A percentile compares a stretch with the other conserved stretches of the same genome.
Conservation (phyloP, 2,888 invertebrate genomes). For the Dolichomitus sp. region DNA sequence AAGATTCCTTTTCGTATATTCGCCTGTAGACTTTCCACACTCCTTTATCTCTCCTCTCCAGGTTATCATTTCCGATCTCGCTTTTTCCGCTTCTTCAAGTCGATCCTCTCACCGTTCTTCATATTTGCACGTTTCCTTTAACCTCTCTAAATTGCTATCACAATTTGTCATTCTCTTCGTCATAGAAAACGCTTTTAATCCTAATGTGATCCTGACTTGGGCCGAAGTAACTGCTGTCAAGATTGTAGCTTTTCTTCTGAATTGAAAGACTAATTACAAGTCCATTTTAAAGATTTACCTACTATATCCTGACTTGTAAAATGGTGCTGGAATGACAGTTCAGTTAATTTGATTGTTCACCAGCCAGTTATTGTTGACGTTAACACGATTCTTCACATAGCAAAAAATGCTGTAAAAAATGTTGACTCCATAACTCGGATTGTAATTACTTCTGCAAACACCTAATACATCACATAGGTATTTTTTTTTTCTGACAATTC, state of each 20-base stretch:
- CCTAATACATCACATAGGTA: not conserved
- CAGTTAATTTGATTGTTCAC: too few relatives aligned
- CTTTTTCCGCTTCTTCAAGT: constrained; percentile 33
- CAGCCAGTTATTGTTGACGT: too few relatives aligned
- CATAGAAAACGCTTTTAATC: not conserved
- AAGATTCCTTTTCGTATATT: constrained; percentile 59
- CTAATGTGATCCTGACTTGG: not conserved
- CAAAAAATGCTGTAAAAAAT: too few relatives aligned
- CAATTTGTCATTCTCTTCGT: constrained; percentile 14
- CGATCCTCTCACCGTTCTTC: constrained; percentile 28
- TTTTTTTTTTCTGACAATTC: not conserved
- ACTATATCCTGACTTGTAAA: too few relatives aligned
- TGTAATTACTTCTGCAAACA: too few relatives aligned
- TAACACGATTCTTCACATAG: too few relatives aligned
- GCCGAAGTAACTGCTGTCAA: not conserved
- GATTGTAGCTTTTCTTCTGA: not conserved
- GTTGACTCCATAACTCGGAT: too few relatives aligned
- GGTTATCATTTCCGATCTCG: constrained; percentile 58
- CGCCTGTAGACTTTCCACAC: constrained; percentile 66
- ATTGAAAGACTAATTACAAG: too few relatives aligned
- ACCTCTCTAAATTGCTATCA: constrained; percentile 20
- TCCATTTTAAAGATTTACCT: too few relatives aligned
- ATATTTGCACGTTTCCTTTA: constrained; percentile 22
- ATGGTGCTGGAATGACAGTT: too few relatives aligned
- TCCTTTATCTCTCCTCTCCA: constrained; percentile 70